Evolutionary conservation across 2,888 invertebrate species (phyloP).

Genomic region (Zonitis immaculata): DNA sequence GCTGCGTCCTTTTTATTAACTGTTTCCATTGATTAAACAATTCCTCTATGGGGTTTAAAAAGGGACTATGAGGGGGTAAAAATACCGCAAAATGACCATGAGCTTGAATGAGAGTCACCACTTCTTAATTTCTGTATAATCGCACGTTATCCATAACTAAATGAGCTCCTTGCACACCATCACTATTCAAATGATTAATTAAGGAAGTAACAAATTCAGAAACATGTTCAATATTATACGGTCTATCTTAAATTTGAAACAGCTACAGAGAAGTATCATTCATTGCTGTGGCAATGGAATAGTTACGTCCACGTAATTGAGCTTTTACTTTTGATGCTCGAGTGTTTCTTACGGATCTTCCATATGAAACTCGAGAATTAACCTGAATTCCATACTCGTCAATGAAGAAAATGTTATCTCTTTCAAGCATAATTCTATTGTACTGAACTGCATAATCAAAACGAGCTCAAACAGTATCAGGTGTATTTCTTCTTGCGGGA

Average conservation of each 20-base stretch:
- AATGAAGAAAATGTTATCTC: not conserved
- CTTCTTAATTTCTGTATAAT: not conserved
- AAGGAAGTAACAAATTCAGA: not conserved
- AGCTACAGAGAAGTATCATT: not conserved
- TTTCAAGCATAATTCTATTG: not conserved
- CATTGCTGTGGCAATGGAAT: not conserved
- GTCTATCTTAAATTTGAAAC: not conserved
- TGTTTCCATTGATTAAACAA: not conserved
- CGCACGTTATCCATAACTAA: not conserved
- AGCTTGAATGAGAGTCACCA: not conserved
- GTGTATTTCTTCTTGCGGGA: not conserved
- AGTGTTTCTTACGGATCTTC: not conserved
- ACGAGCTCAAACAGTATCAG: not conserved
- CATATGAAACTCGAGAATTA: not conserved
- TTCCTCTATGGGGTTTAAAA: not conserved
- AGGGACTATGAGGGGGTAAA: not conserved
- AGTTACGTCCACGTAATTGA: not conserved
- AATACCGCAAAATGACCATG: not conserved
- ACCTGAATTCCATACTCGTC: not conserved
- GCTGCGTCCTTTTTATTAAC: not conserved
- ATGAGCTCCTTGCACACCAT: not conserved
- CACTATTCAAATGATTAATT: not conserved
- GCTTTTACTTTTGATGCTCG: not conserved
- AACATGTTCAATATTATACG: not conserved
- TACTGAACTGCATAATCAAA: not conserved